These are phyloP conservation scores for Pipistrellus pygmaeus DNA, from an alignment of 2,797 vertebrate genomes.

Conservation along the genomic window DNA sequence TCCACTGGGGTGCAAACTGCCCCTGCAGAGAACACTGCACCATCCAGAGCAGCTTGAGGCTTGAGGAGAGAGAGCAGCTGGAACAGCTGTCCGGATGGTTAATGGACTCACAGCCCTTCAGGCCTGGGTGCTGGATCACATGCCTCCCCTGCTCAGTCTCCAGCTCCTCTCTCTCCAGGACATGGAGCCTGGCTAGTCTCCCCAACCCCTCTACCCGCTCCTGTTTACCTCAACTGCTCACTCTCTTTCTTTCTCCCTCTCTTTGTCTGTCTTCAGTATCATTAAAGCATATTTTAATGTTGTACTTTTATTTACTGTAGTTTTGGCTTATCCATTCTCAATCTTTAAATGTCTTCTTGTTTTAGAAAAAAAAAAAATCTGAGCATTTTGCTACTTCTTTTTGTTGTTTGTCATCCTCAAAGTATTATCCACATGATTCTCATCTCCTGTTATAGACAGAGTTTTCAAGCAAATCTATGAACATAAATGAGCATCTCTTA, in stretches of 20 bases:
- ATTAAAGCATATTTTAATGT: background rate
- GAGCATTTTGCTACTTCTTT: background rate
- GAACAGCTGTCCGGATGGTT: background rate
- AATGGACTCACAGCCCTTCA: too few relatives aligned
- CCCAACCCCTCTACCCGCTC: background rate
- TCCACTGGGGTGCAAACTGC: background rate
- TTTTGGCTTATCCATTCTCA: background rate
- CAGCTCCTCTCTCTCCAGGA: background rate
- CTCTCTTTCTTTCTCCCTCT: background rate
- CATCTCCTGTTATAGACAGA: background rate
- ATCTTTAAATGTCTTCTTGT: background rate
- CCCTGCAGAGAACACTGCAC: background rate
- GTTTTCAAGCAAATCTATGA: background rate
- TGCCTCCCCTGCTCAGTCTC: background rate
- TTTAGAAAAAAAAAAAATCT: background rate
- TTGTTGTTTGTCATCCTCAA: background rate
- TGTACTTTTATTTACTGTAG: background rate
- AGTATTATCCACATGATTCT: background rate
- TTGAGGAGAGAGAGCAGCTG: background rate
- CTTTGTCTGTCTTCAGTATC: background rate
- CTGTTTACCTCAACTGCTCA: background rate
- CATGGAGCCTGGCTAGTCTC: background rate
- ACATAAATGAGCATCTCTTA: background rate
- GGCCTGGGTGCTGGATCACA: background rate
- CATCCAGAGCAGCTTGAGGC: background rate